Evolutionary conservation across 2,888 invertebrate species (phyloP).

Genomic region (Caenorhabditis drosophilae): DNA sequence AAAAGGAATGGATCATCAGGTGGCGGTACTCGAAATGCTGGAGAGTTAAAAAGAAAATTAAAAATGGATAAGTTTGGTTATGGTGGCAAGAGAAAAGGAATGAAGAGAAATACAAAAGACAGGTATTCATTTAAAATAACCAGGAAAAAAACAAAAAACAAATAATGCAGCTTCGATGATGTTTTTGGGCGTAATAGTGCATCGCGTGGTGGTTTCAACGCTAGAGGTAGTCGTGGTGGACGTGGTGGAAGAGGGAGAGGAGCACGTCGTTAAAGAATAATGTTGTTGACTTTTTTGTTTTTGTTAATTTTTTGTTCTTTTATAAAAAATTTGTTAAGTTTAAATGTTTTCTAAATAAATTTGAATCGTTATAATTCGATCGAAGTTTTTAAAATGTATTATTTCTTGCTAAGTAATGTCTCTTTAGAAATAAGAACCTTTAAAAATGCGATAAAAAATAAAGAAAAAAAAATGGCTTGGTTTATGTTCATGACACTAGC

Average conservation of each 20-base stretch:
- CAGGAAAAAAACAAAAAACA: background rate
- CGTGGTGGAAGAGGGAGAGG: slow-evolving; percentile 25
- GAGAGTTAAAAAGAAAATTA: slow-evolving; percentile 37
- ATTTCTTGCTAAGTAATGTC: no score
- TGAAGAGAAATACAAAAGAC: slow-evolving; percentile 84
- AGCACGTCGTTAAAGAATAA: slow-evolving; percentile 15
- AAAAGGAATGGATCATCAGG: slow-evolving; percentile 2
- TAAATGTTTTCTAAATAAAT: background rate
- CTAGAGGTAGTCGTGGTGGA: slow-evolving; percentile 26
- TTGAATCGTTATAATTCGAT: no score
- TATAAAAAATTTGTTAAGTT: slow-evolving; percentile 1
- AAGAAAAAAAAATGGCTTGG: slow-evolving; percentile 17
- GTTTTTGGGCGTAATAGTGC: slow-evolving; percentile 23
- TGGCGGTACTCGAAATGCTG: slow-evolving; percentile 28
- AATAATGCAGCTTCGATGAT: slow-evolving; percentile 69
- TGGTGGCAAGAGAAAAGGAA: slow-evolving; percentile 90
- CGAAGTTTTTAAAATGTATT: no score
- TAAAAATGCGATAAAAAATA: no score
- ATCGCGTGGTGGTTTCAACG: slow-evolving; percentile 27
- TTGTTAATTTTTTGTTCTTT: slow-evolving; percentile 6
- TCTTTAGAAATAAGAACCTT: background rate
- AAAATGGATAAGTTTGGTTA: slow-evolving; percentile 86
- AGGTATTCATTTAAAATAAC: slow-evolving; percentile 69
- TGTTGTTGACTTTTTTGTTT: slow-evolving; percentile 7
- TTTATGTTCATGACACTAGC: slow-evolving; percentile 30